Conservation (phyloP, 2,797 vertebrate species). For the Pipistrellus pygmaeus region DNA sequence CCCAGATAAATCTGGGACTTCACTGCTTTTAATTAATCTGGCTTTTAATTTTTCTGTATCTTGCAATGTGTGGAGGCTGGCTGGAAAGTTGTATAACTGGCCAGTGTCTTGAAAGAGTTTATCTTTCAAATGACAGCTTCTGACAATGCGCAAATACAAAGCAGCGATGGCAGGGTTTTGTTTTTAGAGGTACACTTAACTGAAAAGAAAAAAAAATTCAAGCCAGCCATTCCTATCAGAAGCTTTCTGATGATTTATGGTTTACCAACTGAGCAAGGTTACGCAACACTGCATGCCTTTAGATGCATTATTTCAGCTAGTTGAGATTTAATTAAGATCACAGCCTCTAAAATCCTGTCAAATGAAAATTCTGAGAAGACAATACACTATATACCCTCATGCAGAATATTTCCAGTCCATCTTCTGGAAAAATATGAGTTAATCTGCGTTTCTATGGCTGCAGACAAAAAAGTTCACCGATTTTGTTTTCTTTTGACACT, state of each 20-base stretch:
- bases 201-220: slow-evolving; percentile 84
- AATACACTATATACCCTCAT: slow-evolving; percentile 93
- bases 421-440: slow-evolving; percentile 92
- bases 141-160: slow-evolving; percentile 71
- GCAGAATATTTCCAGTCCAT: slow-evolving; percentile 94
- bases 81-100: slow-evolving; percentile 82
- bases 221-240: slow-evolving; percentile 87
- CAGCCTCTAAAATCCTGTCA: slow-evolving; percentile 95
- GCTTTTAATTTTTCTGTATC: slow-evolving; percentile 81
- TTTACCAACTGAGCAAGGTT: slow-evolving; percentile 92
- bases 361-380: slow-evolving; percentile 95
- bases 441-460: slow-evolving; percentile 96
- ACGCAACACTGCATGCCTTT: slow-evolving; percentile 93
- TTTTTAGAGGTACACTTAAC: slow-evolving; percentile 81
- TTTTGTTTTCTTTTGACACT: slow-evolving; percentile 94
- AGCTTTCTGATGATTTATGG: slow-evolving; percentile 91
- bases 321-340: slow-evolving; percentile 99
- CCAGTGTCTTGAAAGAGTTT: slow-evolving; percentile 78
- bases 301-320: slow-evolving; percentile 94
- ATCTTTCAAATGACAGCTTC: slow-evolving; percentile 74
- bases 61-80: slow-evolving; percentile 74
- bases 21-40: slow-evolving; percentile 76
- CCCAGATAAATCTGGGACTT: slow-evolving; percentile 63
- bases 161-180: slow-evolving; percentile 53
- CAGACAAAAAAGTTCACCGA: slow-evolving; percentile 94